These are phyloP conservation scores for Hydrotaea cyrtoneurina DNA, from an alignment of 2,888 invertebrate species.

Conservation along the genomic window DNA sequence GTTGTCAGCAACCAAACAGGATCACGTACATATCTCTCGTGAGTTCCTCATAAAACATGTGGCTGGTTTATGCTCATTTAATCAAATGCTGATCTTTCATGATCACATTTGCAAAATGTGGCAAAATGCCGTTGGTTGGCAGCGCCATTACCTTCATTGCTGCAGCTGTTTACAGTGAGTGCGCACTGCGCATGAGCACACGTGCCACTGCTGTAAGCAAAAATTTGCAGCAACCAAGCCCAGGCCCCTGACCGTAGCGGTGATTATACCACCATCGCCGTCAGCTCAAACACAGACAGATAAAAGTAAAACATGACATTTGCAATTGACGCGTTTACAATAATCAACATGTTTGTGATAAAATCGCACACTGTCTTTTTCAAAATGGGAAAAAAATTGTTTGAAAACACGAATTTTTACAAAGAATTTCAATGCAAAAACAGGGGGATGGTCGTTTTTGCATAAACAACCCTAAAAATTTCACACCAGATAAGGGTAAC, in stretches of 20 bases:
- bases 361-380: neutral
- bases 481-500: neutral
- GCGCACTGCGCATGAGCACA: neutral
- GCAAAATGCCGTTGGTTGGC: too few species aligned
- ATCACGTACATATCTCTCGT: too few species aligned
- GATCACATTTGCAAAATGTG: too few species aligned
- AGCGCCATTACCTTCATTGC: neutral
- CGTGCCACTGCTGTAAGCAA: neutral
- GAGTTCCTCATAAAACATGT: too few species aligned
- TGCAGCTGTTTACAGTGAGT: neutral
- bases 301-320: neutral
- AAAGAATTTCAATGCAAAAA: neutral
- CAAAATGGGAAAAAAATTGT: too few species aligned
- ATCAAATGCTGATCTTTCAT: too few species aligned
- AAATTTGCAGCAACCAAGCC: neutral
- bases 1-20: too few species aligned
- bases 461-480: neutral
- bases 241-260: neutral
- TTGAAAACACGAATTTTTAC: neutral
- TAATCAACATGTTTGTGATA: neutral
- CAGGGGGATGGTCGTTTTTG: neutral
- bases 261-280: neutral
- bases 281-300: neutral
- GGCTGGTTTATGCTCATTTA: too few species aligned
- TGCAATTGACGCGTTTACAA: neutral